A percentile compares a stretch with the other conserved stretches of the same genome.
Conservation (phyloP, 1,140 invertebrate species). For the Phortica variegata region DNA sequence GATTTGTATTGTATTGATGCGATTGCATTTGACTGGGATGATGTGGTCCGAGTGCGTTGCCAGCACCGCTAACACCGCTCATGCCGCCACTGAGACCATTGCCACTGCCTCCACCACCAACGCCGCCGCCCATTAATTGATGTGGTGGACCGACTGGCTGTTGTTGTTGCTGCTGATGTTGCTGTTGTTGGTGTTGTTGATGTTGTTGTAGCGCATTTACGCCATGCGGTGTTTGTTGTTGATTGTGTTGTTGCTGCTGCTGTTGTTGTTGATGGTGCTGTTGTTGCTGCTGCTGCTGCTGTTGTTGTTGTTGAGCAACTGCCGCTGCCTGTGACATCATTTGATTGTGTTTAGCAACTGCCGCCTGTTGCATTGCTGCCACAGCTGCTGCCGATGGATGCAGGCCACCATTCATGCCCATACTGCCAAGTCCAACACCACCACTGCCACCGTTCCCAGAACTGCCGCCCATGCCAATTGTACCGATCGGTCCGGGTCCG, state of each 20-base stretch:
- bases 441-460: conserved; percentile 32
- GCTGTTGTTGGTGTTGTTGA: conserved; percentile 19
- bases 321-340: conserved; percentile 54
- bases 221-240: conserved; percentile 27
- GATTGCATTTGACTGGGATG: conserved; percentile 31
- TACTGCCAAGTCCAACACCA: conserved; percentile 23
- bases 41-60: conserved; percentile 14
- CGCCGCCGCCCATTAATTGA: conserved; percentile 35
- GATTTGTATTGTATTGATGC: conserved; percentile 47
- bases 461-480: conserved; percentile 49
- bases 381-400: conserved; percentile 46
- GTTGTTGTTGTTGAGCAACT: conserved; percentile 40
- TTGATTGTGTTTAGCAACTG: conserved; percentile 51
- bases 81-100: conserved; percentile 28
- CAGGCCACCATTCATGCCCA: conserved; percentile 46
- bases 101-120: conserved; percentile 32
- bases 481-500: conserved; percentile 44
- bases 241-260: conserved; percentile 40
- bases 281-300: conserved; percentile 38
- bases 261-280: conserved; percentile 25
- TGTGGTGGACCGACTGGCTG: conserved; percentile 30
- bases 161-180: conserved; percentile 8
- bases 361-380: conserved; percentile 52
- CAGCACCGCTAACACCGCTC: conserved; percentile 8
- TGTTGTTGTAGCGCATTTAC: conserved; percentile 16